These are phyloP conservation scores for Toxotes lorentzi DNA, from an alignment of 2,797 vertebrate genomes.

Conservation along the genomic window DNA sequence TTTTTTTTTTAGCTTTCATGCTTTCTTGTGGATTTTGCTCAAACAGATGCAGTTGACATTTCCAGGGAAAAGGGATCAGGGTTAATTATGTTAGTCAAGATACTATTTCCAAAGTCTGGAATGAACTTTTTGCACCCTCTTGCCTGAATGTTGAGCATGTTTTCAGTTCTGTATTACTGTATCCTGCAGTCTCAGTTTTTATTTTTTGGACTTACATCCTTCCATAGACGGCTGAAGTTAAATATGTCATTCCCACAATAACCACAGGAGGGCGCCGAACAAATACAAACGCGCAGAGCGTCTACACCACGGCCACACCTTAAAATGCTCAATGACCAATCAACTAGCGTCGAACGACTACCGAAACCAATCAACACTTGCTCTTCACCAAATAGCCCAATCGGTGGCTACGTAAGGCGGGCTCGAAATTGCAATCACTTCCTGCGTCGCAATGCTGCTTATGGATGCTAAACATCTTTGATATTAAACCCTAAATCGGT, in stretches of 20 bases:
- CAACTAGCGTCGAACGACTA: background rate
- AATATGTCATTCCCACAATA: background rate
- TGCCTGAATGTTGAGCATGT: background rate
- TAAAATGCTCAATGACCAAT: constrained; percentile 35
- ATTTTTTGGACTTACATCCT: background rate
- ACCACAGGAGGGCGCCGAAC: constrained; percentile 22
- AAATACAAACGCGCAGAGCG: rapidly evolving
- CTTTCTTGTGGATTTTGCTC: background rate
- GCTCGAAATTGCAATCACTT: constrained; percentile 11
- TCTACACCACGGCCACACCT: constrained; percentile 7
- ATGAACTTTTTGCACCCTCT: background rate
- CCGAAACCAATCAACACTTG: constrained; percentile 43
- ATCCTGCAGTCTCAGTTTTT: background rate
- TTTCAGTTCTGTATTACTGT: background rate
- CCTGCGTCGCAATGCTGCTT: constrained; percentile 26
- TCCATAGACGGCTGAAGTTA: background rate
- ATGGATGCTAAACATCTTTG: background rate
- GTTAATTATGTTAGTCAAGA: background rate
- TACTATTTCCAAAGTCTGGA: background rate
- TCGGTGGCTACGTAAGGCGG: constrained; percentile 17
- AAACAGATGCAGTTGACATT: too few relatives aligned
- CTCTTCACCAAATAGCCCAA: background rate
- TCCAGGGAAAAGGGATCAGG: background rate
- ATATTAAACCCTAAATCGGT: background rate
- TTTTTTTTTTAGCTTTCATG: too few relatives aligned